These are phyloP conservation scores for Drosophila asahinai DNA, from an alignment of 1,140 invertebrate species.

Conservation along the genomic window DNA sequence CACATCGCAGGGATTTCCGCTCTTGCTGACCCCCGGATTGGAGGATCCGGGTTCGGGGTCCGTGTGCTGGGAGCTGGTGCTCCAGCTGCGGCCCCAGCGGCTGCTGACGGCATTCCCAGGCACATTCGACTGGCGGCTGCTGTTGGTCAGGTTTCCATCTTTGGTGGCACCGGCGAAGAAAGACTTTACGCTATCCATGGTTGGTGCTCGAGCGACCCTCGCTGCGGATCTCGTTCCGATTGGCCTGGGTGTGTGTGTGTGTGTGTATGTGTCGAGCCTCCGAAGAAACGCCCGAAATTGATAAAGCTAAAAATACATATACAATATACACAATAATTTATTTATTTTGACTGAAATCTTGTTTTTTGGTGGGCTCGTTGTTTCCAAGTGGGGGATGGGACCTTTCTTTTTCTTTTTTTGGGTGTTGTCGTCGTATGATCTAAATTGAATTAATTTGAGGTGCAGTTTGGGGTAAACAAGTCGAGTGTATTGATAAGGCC, in stretches of 20 bases:
- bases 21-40: constrained; percentile 38
- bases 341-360: constrained; percentile 63
- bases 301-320: constrained; percentile 79
- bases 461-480: constrained; percentile 35
- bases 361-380: constrained; percentile 46
- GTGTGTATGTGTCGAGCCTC: constrained; percentile 67
- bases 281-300: constrained; percentile 59
- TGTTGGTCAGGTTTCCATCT: constrained; percentile 61
- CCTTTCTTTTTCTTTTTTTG: constrained; percentile 10
- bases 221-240: constrained; percentile 33
- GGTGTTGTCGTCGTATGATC: constrained; percentile 43
- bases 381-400: constrained; percentile 24
- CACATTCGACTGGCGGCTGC: constrained; percentile 54
- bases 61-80: constrained; percentile 45
- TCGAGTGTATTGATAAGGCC: constrained; percentile 39
- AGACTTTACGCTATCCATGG: constrained; percentile 77
- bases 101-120: constrained; percentile 23
- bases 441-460: constrained; percentile 39
- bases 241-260: background rate
- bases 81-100: constrained; percentile 66
- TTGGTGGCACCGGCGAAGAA: constrained; percentile 71
- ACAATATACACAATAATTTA: constrained; percentile 39
- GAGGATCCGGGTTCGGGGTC: constrained; percentile 49
- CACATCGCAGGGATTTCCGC: constrained; percentile 41
- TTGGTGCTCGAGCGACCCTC: constrained; percentile 32